Base-by-base conservation (phyloP, 2,113 vertebrate species). In the Aphyosemion australe region DNA sequence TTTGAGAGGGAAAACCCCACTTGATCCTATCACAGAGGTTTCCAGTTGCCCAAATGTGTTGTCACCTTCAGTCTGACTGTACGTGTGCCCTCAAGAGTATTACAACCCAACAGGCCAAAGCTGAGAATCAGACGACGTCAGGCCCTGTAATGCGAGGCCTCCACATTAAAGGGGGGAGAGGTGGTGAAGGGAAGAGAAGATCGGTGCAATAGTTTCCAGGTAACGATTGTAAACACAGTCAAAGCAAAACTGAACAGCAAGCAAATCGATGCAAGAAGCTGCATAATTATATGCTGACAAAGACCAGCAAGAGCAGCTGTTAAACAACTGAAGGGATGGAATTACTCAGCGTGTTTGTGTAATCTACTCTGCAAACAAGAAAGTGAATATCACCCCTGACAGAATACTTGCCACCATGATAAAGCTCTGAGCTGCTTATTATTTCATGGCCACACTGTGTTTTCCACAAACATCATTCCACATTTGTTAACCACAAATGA, bases 211-310 rank as follows among this genome's bases (percentile, higher is more conserved):
- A 10, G 89, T 90, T 75, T 83, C 88, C 86, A 85, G 83, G 89
- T 89, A 86, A 90, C 85, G 3, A 56, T 45, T 34, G 32, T 84
- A 88, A 87, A 89, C 79, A 90, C 62, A 64, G 79, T 78, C 67
- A 86, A 84, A 88, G 79, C 79, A 84, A 78, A 52, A 72, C 46
- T 31, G 69, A 69, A 69, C 52, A 65, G 0, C 0, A 20, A 56
- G 71, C 0, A 16, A 81, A 80, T 78, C 53, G 61, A 75, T 51
- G 66, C 57, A 53, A 5, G n/a, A 52, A 63, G 62, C 55, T 5
- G 34, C 48, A 57, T 72, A 72, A 76, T 61, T 31, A 84, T 47
- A 55, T 3, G n/a, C 45, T 54, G 72, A 86, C 57, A 70, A 70
- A 65, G 57, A 72, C 15, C 71, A 72, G 71, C 68, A 56, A 53